Evolutionary conservation across 2,888 invertebrate species (phyloP), one percentile per base, ranked within the genome.

Genomic region (Endotricha flammealis): DNA sequence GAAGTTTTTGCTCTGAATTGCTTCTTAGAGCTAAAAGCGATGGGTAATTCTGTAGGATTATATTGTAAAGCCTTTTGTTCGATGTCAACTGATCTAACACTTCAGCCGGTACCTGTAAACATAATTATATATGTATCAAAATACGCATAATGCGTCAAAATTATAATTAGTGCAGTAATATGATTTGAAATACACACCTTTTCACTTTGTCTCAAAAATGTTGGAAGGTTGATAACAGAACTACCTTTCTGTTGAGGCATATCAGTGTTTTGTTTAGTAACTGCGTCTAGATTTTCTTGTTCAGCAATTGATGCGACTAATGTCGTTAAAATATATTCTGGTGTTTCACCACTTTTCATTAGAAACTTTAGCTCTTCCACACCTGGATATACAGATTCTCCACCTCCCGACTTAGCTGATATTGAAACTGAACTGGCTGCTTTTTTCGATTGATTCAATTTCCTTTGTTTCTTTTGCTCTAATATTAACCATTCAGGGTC

Each of bases 401-500:
- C 83, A 7, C 88, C 88, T 3, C 88, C 87, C 12, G 88, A 85
- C 37, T 73, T 80, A 0, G 77, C 82, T 7, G 87, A 88, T 39
- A 89, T 87, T 0, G 90, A 90, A 17, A 80, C 73, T 4, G 78
- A 85, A 50, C 87, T 88, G 2, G 89, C 86, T 1, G 82, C 77
- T 48, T 88, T 78, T 48, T 87, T 85, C 1, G 88, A 72, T 57
- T 90, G 88, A 52, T 76, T 80, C 32, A 88, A 67, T 35, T 78
- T 63, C 38, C 79, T 73, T 46, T 78, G 87, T 70, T 90, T 90
- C 57, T 89, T 89, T 56, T 92, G 91, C 55, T 92, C 91, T 34
- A 85, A 52, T 20, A 89, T 87, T 67, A 91, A 88, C 95, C 96
- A 96, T 53, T 95, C 94, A 2, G 96, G 93, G 67, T 96, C 96